A percentile compares a stretch with the other conserved stretches of the same genome.
phyloP scores from a whole-genome alignment of 2,113 vertebrate genomes.

The Protobothrops mucrosquamatus region DNA sequence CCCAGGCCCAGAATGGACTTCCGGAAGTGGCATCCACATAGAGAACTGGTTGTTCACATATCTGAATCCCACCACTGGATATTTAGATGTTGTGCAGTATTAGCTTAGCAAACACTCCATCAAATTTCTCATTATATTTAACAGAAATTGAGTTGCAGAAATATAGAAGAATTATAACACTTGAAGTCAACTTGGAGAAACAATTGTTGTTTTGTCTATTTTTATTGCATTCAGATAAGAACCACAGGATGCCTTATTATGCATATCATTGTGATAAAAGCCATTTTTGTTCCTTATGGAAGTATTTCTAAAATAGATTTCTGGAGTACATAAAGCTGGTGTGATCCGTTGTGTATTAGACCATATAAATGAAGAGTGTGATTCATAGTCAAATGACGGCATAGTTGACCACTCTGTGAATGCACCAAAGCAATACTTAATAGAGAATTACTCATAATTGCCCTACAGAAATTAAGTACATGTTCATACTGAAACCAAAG shows the following conservation, averaged over 20 bases:
- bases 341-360: background rate
- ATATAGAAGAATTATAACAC: background rate
- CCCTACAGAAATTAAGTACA: background rate
- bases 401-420: slow-evolving; percentile 12
- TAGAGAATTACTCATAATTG: slow-evolving; percentile 16
- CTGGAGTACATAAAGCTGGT: background rate
- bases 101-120: background rate
- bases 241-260: background rate
- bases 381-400: slow-evolving; percentile 10
- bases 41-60: too few relatives aligned
- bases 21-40: too few relatives aligned
- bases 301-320: slow-evolving; percentile 25
- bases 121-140: background rate
- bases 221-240: background rate
- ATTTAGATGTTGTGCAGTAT: background rate
- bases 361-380: slow-evolving; percentile 2
- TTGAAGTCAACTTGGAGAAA: background rate
- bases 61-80: too few relatives aligned
- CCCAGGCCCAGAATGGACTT: too few relatives aligned
- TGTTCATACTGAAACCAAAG: background rate
- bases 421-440: slow-evolving; percentile 3
- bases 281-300: background rate
- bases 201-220: background rate
- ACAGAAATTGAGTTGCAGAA: background rate
- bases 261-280: background rate